Evolutionary conservation across 2,888 invertebrate species (phyloP).

Genomic region (Stramonita haemastoma): DNA sequence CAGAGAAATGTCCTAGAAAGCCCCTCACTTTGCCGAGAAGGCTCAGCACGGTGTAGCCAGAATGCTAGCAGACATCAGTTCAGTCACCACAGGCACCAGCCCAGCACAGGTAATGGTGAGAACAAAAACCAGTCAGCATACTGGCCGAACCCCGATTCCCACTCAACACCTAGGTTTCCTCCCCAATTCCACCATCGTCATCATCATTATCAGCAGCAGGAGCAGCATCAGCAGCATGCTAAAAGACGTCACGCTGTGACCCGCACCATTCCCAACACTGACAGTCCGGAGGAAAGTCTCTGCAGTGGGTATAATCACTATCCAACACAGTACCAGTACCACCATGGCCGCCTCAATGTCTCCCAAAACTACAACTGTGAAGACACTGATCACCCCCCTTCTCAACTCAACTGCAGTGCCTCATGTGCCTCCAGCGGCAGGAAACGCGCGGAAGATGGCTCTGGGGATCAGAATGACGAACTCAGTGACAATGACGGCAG

Average conservation of each 20-base stretch:
- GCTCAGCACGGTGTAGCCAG: no score
- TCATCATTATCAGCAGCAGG: background rate
- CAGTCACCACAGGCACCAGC: background rate
- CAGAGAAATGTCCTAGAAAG: background rate
- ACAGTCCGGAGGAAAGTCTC: background rate
- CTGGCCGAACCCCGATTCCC: background rate
- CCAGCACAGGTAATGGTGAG: background rate
- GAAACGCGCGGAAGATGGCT: background rate
- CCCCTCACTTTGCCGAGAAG: background rate
- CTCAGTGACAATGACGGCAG: background rate
- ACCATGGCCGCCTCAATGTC: conserved; percentile 9
- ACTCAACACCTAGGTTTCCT: background rate
- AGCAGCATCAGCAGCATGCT: no score
- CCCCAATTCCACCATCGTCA: background rate
- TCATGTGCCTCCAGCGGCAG: background rate
- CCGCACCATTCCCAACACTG: conserved; percentile 16
- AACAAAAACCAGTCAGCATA: conserved; percentile 20
- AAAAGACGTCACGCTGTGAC: background rate
- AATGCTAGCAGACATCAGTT: background rate
- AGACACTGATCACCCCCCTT: conserved; percentile 8
- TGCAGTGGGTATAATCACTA: background rate
- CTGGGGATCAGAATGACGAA: conserved; percentile 4
- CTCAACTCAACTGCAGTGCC: background rate
- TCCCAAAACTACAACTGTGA: conserved; percentile 36
- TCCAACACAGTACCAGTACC: background rate